Evolutionary conservation across 2,888 invertebrate species (phyloP).

Genomic region (Vandiemenella viatica): DNA sequence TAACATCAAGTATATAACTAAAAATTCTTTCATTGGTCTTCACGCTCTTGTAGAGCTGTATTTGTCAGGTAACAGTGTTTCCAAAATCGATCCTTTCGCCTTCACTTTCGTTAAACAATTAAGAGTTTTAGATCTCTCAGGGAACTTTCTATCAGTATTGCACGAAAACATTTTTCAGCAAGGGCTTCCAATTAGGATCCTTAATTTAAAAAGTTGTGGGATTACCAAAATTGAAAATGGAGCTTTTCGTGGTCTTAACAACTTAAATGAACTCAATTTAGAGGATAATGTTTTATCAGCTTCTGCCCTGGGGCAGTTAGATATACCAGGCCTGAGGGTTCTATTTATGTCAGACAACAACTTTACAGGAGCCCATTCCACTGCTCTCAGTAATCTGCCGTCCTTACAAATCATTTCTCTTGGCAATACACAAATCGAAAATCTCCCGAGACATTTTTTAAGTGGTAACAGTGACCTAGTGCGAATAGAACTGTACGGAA

Average conservation of each 20-base stretch:
- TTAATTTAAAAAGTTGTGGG: constrained; percentile 60
- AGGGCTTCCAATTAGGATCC: constrained; percentile 54
- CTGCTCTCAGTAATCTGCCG: constrained; percentile 62
- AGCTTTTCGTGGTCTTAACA: constrained; percentile 56
- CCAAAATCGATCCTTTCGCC: constrained; percentile 52
- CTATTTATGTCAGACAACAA: constrained; percentile 63
- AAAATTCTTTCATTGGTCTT: constrained; percentile 59
- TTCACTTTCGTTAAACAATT: constrained; percentile 59
- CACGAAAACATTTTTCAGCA: constrained; percentile 61
- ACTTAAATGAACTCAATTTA: constrained; percentile 64
- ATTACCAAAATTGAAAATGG: constrained; percentile 56
- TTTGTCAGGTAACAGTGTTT: constrained; percentile 56
- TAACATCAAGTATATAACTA: constrained; percentile 49
- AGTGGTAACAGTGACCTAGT: constrained; percentile 62
- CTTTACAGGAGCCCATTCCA: constrained; percentile 51
- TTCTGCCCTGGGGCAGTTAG: constrained; percentile 51
- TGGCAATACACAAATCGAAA: constrained; percentile 50
- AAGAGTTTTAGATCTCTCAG: constrained; percentile 60
- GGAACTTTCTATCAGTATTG: constrained; percentile 56
- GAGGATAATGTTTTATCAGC: constrained; percentile 55
- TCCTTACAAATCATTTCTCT: constrained; percentile 58
- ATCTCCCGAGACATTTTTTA: constrained; percentile 55
- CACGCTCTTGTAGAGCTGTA: constrained; percentile 65
- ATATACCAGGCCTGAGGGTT: constrained; percentile 60
- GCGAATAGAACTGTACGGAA: constrained; percentile 56